Conservation (phyloP, 2,888 invertebrate genomes). For the Drosophila mettleri region DNA sequence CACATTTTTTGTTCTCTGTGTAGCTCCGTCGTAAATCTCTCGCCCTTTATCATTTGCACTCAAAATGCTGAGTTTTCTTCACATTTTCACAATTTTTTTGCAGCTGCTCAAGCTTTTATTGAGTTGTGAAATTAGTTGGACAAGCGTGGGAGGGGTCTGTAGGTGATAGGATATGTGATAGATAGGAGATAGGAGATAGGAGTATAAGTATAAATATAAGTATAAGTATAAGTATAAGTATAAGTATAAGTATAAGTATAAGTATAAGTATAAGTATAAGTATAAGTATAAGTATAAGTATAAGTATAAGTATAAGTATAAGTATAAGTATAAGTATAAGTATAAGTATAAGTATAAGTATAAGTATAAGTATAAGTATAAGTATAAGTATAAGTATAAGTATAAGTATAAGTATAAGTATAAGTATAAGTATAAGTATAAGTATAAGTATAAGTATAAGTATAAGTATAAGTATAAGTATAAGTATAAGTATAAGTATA, state of each 20-base stretch:
- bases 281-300: slow-evolving; percentile 8
- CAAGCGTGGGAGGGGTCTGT: neutral
- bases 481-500: slow-evolving; percentile 12
- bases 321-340: slow-evolving; percentile 7
- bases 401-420: slow-evolving; percentile 10
- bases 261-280: slow-evolving; percentile 8
- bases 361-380: slow-evolving; percentile 3
- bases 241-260: slow-evolving; percentile 8
- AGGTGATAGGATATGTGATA: too few relatives aligned
- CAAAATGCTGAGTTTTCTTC: slow-evolving; percentile 46
- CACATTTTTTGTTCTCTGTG: slow-evolving; percentile 21
- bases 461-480: slow-evolving; percentile 4
- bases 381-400: slow-evolving; percentile 9
- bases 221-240: slow-evolving; percentile 10
- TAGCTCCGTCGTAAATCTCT: slow-evolving; percentile 36
- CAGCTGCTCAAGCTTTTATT: slow-evolving; percentile 8
- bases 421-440: slow-evolving; percentile 4
- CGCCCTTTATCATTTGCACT: slow-evolving; percentile 66
- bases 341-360: slow-evolving; percentile 11
- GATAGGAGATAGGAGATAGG: too few relatives aligned
- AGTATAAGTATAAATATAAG: slow-evolving; percentile 6
- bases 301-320: slow-evolving; percentile 12
- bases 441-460: slow-evolving; percentile 7
- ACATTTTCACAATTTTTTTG: slow-evolving; percentile 32
- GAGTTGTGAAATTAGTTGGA: slow-evolving; percentile 43